Evolutionary conservation across 1,140 invertebrate species (phyloP), one percentile per base, ranked within the genome.

Genomic region (Drosophila willistoni): DNA sequence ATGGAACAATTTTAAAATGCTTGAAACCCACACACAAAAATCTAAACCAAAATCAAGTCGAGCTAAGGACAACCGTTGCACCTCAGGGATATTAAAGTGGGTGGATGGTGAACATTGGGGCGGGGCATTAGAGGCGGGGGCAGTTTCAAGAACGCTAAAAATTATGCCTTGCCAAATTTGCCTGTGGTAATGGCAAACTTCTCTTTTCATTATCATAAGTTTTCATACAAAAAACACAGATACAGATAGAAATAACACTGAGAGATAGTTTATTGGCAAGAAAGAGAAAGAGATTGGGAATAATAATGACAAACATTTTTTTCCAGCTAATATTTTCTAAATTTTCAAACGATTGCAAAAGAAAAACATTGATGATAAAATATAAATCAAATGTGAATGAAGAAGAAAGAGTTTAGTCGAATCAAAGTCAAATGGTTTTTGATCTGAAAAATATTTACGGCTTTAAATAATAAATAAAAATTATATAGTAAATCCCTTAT

Each of bases 1-100:
- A 87, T 89, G 84, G 68, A 87, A 87, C 84, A 83, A 79, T 83
- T 82, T 87, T 83, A 68, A 80, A 83, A 70, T 73, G 82, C 65
- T 72, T 39, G 60, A 47, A 5, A 47, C 44, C 9, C 17, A 51
- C 44, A 51, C 44, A 22, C 17, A 51, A 51, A 51, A 19, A 51
- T 22, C 44, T 42, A 75, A 76, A 72, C 68, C 70, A 67, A 60
- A 79, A 63, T 55, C 56, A 79, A 68, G 55, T 62, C 56, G 68
- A 55, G 65, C 65, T 47, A 54, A 51, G 42, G 54, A 64, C 63
- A 42, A 39, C 42, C 55, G 33, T 33, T 60, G 72, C 39, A 61
- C 69, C 62, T 72, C 62, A 47, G 17, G 68, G 61, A 54, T 64
- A 56, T 59, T 25, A 29, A 42, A 33, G 56, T 17, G 33, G 33